Percentiles rank a stretch among this genome's conserved stretches.
Evolutionary conservation across 2,888 invertebrate species (phyloP).

Genomic region (Drosophila percnosoma): DNA sequence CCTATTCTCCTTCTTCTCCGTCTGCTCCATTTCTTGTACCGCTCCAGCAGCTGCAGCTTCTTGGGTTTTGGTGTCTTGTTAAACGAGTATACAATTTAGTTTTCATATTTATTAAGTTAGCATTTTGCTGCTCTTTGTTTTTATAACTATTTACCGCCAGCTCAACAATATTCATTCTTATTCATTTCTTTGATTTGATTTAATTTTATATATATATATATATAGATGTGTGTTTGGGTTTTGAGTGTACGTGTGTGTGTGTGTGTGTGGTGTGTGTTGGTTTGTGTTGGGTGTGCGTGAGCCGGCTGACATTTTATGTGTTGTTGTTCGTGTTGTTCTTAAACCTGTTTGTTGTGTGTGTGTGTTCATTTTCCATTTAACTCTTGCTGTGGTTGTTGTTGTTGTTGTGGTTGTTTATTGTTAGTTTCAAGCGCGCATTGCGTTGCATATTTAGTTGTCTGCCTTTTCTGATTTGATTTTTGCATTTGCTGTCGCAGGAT

Average conservation of each 20-base stretch:
- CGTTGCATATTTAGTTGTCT: constrained; percentile 78
- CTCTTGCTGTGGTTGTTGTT: constrained; percentile 23
- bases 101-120: constrained; percentile 60
- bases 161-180: constrained; percentile 42
- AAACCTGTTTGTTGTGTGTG: constrained; percentile 18
- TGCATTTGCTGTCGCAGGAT: constrained; percentile 81
- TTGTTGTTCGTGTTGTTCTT: constrained; percentile 49
- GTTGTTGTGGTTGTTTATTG: constrained; percentile 43
- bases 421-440: constrained; percentile 65
- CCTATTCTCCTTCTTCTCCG: not conserved
- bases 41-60: constrained; percentile 19
- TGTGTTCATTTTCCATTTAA: constrained; percentile 44
- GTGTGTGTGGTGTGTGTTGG: not conserved
- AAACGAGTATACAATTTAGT: constrained; percentile 76
- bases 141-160: constrained; percentile 58
- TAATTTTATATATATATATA: constrained; percentile 21
- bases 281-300: constrained; percentile 39
- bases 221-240: constrained; percentile 6
- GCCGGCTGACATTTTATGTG: constrained; percentile 51
- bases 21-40: constrained; percentile 1
- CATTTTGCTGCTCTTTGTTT: constrained; percentile 47
- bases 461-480: constrained; percentile 79
- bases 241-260: constrained; percentile 4
- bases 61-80: constrained; percentile 72
- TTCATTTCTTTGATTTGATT: constrained; percentile 46